These are phyloP conservation scores for Dasypus novemcinctus DNA, from an alignment of 2,113 vertebrate genomes.

Conservation along the genomic window DNA sequence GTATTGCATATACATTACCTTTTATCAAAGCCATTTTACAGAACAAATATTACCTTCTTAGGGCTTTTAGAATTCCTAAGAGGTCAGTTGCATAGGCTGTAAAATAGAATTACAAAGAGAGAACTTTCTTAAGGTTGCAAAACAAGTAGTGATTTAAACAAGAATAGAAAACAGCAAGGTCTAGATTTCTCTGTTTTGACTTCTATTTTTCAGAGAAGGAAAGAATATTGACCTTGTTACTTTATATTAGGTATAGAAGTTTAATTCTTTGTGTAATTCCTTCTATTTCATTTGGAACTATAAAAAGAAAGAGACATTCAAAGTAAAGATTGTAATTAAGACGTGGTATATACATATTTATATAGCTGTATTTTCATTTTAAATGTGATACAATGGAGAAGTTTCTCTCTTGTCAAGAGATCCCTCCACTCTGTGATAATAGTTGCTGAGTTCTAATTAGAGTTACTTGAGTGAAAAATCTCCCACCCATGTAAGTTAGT, in stretches of 20 bases:
- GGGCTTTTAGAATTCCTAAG: slow-evolving; percentile 73
- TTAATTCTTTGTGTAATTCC: slow-evolving; percentile 27
- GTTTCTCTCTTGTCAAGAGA: slow-evolving; percentile 10
- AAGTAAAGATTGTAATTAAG: neutral
- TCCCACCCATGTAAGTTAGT: slow-evolving; percentile 15
- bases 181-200: slow-evolving; percentile 11
- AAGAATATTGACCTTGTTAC: neutral
- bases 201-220: slow-evolving; percentile 39
- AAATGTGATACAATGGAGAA: neutral
- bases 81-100: slow-evolving; percentile 53
- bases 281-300: slow-evolving; percentile 37
- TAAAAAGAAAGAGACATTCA: slow-evolving; percentile 12
- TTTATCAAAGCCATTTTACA: slow-evolving; percentile 73
- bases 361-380: neutral
- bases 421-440: neutral
- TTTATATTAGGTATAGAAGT: neutral
- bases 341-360: neutral
- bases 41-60: slow-evolving; percentile 77
- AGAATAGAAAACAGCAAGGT: slow-evolving; percentile 25
- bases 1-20: slow-evolving; percentile 71
- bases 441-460: slow-evolving; percentile 30
- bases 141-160: slow-evolving; percentile 65
- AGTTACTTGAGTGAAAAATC: slow-evolving; percentile 17
- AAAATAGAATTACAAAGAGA: slow-evolving; percentile 70
- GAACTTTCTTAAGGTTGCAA: slow-evolving; percentile 68